Base-by-base conservation (phyloP, 2,888 invertebrate genomes). In the Nemurella pictetii region DNA sequence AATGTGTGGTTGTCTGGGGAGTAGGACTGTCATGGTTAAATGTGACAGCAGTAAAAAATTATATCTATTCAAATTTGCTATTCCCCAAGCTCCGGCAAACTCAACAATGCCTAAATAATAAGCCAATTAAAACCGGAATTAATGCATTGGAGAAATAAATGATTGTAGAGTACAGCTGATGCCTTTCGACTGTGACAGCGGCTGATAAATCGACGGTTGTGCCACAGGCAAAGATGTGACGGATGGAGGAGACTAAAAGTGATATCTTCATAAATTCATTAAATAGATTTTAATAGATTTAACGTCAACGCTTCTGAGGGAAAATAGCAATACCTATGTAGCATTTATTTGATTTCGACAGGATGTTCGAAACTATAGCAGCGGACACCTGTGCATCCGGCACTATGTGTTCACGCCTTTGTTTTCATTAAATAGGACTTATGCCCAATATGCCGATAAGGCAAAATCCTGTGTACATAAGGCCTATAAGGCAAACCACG, bases 51-150 rank as follows among this genome's bases (percentile, higher is more conserved):
- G 75, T 75, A 27, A 75, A 75, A 75, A 75, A 75, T 75, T 26
- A 75, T 75, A 28, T 75, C 75, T 28, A 75, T 75, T 75, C 28
- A 26, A 26, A 75, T 75, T 75, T 75, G 75, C 28, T 28, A 75
- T 75, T 75, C 75, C 27, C 28, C 75, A 75, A 26, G 28, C 26
- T 75, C 28, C 15, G 2, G 25, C 15, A 75, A 28, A 75, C 75
- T 75, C 28, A 75, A 75, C 75, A 75, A 75, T 75, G 75, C 75
- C 75, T 75, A 75, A 75, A 75, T 75, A 75, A 75, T 75, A 75
- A 26, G 75, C 75, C 27, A 26, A 26, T 75, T 27, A 28, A 26
- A 75, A 75, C 0, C 75, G 28, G 75, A 26, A 75, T 75, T 9
- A 75, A 75, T 75, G 75, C 75, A 75, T 75, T 75, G 75, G 28